Base-by-base conservation (phyloP, 1,140 invertebrate genomes). In the Drosophila pectinifera region DNA sequence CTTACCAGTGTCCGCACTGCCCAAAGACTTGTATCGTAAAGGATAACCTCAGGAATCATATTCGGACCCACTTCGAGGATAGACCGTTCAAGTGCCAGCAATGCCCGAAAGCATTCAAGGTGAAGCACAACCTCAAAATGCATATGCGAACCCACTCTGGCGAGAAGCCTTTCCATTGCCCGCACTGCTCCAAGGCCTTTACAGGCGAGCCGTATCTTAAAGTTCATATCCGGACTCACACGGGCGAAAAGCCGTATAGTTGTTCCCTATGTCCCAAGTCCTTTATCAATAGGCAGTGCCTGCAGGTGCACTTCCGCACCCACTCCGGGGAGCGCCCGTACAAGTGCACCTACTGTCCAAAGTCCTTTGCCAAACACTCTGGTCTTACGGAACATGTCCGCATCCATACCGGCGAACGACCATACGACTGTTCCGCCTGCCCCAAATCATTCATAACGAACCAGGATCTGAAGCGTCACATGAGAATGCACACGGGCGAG, bases 381-480 rank as follows among this genome's bases (percentile, higher is more conserved):
- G 46, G 46, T 1, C 46, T 49, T 1, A 49, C 46, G 5, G 46
- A 49, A n/a, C 46, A 49, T 8, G 26, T 49, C 1, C 46, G 46
- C 4, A 48, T 48, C 16, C 46, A 48, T 26, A 48, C 46, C n/a
- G 46, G 46, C n/a, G 46, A 48, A 28, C 46, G 46, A 4, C 46
- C 46, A 10, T 48, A 48, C 24, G 46, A 48, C n/a, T 48, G 46
- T 28, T 48, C 46, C 5, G n/a, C 0, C 24, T 48, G 46, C 10
- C 46, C 46, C 18, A 51, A 34, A 13, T 16, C 48, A 7, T 51
- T 51, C 1, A 51, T 51, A 20, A 51, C 48, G 13, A 51, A 34
- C 48, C 28, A 51, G 18, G 48, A 51, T 14, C 48, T 51, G 16
- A 51, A 51, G 48, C 48, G 48, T 4, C 48, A 51, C 28, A 51